Evolutionary conservation across 1,140 invertebrate genomes (phyloP).

Genomic region (Drosophila nigrodunni): DNA sequence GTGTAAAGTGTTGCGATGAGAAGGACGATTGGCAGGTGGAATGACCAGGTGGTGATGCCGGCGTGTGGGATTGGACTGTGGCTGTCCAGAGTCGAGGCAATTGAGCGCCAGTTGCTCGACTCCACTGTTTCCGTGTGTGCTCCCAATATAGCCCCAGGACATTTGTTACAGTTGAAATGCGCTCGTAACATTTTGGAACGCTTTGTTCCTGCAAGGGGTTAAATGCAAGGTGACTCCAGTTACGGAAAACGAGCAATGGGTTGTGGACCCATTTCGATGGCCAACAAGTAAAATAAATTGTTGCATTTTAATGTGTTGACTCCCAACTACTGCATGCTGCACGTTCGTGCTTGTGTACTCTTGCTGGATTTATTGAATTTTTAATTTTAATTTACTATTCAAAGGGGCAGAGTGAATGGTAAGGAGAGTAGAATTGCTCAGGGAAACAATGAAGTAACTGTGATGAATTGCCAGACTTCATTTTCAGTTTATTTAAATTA

Average conservation of each 20-base stretch:
- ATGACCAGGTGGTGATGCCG: conserved; percentile 5
- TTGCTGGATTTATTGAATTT: conserved; percentile 77
- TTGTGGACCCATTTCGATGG: conserved; percentile 24
- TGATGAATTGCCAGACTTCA: conserved; percentile 14
- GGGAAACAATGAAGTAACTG: conserved; percentile 10
- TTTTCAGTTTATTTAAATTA: background rate
- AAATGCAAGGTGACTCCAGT: conserved; percentile 34
- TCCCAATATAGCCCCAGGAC: conserved; percentile 62
- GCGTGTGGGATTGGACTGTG: conserved; percentile 18
- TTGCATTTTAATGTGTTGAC: conserved; percentile 77
- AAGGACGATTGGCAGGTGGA: conserved; percentile 1
- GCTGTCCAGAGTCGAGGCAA: conserved; percentile 22
- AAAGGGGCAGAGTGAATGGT: background rate
- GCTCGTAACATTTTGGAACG: conserved; percentile 76
- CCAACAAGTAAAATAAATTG: conserved; percentile 82
- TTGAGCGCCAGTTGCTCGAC: conserved; percentile 24
- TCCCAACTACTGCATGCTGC: conserved; percentile 29
- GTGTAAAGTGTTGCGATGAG: no score
- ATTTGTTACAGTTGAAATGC: conserved; percentile 83
- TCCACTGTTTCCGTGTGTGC: conserved; percentile 33
- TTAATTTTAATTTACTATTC: conserved; percentile 80
- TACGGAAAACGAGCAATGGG: background rate
- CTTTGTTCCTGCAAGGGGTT: conserved; percentile 29
- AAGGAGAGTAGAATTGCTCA: background rate
- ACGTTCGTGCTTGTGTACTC: conserved; percentile 45